Evolutionary conservation across 2,888 invertebrate genomes (phyloP).

Genomic region (Toxonevra muliebris): DNA sequence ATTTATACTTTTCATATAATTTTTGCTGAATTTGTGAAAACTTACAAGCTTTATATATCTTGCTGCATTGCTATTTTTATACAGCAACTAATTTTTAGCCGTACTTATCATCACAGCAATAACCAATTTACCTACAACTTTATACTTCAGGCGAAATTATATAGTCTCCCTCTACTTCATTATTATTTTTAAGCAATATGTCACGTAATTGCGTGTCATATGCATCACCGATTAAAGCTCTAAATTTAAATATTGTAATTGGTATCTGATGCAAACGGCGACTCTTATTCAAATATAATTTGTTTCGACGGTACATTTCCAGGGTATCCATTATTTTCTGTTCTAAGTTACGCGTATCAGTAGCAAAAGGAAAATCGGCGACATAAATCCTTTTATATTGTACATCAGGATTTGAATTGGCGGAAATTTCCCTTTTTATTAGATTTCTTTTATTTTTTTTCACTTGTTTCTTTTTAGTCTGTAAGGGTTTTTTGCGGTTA

Average conservation of each 20-base stretch:
- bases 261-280: constrained; percentile 51
- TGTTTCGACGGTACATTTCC: constrained; percentile 56
- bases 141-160: constrained; percentile 41
- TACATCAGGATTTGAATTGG: constrained; percentile 20
- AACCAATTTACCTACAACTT: constrained; percentile 28
- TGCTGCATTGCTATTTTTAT: no score
- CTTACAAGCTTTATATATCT: no score
- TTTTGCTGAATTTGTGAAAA: no score
- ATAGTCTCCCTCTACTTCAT: constrained; percentile 40
- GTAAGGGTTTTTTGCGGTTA: constrained; percentile 44
- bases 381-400: constrained; percentile 65
- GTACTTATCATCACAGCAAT: constrained; percentile 35
- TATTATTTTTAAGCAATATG: constrained; percentile 36
- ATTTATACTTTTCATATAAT: no score
- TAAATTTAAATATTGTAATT: constrained; percentile 43
- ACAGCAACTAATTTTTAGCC: constrained; percentile 28
- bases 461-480: constrained; percentile 34
- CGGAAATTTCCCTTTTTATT: constrained; percentile 29
- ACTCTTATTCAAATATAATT: constrained; percentile 61
- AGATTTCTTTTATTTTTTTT: constrained; percentile 20
- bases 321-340: constrained; percentile 66
- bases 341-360: constrained; percentile 64
- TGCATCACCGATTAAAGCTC: constrained; percentile 27
- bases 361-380: constrained; percentile 67
- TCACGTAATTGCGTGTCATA: constrained; percentile 40